Evolutionary conservation across 2,888 invertebrate genomes (phyloP), one percentile per base, ranked within the genome.

Genomic region (Sthenelais limicola): DNA sequence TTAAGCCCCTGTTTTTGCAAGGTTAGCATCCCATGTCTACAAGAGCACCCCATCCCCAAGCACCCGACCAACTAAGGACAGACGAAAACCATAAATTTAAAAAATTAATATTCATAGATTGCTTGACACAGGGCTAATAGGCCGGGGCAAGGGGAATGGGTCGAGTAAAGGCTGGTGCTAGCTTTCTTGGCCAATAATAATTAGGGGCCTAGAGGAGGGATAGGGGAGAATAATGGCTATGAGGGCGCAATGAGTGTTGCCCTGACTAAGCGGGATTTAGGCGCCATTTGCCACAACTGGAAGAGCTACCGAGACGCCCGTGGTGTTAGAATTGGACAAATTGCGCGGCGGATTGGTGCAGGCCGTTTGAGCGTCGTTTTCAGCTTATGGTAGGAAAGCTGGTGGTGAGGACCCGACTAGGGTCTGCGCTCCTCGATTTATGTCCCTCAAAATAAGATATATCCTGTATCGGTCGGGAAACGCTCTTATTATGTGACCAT

Each of bases 111-210:
- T 62, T 62, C 62, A 62, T 62, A 62, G 62, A 62, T 62, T 62
- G 62, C 62, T 62, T 62, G 62, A 62, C 62, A 62, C 62, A 38
- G 62, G 62, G 62, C 62, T 62, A 62, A 62, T 62, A 62, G 62
- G 35, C 24, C 62, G 62, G 62, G 62, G n/a, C 62, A 9, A 35
- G 35, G 62, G 62, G 62, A 26, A 21, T 26, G 38, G 62, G 62
- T 38, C 62, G 62, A 35, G 62, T 24, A 62, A 38, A 62, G 62
- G 62, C 21, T 38, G 24, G 62, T 35, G 56, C n/a, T 15, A 3
- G 4, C n/a, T 30, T n/a, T 15, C 21, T 26, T 35, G 56, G 33
- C 62, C 62, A 21, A 62, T 62, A 62, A 62, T 62, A 62, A 62
- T 62, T 62, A 62, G 62, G 62, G 33, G 12, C 33, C 32, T 30